Conservation (phyloP, 2,888 invertebrate species). For the Drosophila birchii region DNA sequence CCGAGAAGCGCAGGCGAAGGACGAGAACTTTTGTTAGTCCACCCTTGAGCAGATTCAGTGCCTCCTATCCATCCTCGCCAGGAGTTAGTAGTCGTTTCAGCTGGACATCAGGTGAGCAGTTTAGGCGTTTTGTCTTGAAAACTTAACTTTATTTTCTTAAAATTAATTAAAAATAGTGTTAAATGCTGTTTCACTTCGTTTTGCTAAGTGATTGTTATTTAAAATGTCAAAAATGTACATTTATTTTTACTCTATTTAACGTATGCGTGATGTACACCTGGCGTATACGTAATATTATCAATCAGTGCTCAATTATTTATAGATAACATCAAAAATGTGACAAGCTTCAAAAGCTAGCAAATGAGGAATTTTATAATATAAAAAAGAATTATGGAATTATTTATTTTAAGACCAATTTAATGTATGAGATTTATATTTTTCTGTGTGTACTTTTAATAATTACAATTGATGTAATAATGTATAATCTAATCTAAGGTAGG, state of each 20-base stretch:
- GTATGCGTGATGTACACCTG: background rate
- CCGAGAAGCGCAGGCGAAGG: slow-evolving; percentile 18
- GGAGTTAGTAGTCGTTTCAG: slow-evolving; percentile 17
- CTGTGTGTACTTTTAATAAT: background rate
- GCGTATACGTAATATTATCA: slow-evolving; percentile 9
- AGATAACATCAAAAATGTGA: slow-evolving; percentile 8
- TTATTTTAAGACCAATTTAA: background rate
- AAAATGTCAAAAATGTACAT: background rate
- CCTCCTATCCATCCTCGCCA: slow-evolving; percentile 27
- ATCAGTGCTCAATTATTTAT: background rate
- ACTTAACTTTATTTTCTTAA: slow-evolving; percentile 5
- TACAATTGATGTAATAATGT: background rate
- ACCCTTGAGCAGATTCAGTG: slow-evolving; percentile 32
- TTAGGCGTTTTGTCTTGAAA: background rate
- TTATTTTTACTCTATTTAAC: background rate
- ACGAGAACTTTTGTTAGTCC: slow-evolving; percentile 6
- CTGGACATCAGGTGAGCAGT: slow-evolving; percentile 43
- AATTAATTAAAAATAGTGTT: slow-evolving; percentile 41
- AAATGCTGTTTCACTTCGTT: slow-evolving; percentile 37
- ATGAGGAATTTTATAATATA: background rate
- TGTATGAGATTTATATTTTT: background rate
- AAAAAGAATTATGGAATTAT: background rate
- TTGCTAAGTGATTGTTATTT: background rate
- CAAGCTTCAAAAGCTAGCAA: background rate
- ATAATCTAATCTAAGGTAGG: background rate